phyloP scores from a whole-genome alignment of 2,797 vertebrate genomes.

The Coregonus sp. region DNA sequence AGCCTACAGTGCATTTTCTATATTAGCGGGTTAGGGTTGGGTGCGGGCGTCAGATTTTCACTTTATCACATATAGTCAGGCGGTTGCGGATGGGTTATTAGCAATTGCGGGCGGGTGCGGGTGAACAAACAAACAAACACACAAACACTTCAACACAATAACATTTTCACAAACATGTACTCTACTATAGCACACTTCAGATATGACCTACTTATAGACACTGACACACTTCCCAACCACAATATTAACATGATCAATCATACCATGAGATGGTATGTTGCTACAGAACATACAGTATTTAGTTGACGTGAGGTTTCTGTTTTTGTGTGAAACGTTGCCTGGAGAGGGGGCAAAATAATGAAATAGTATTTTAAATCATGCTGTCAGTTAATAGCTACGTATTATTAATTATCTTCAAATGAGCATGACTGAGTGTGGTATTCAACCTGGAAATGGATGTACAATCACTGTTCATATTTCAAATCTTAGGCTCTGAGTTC shows the following conservation, averaged over 20 bases:
- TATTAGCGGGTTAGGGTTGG: too few species aligned
- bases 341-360: not conserved
- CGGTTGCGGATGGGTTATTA: too few species aligned
- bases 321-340: not conserved
- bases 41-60: too few species aligned
- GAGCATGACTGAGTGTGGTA: conserved; percentile 27
- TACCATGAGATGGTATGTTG: not conserved
- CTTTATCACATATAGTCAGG: too few species aligned
- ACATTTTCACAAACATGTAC: not conserved
- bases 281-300: not conserved
- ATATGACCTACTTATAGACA: not conserved
- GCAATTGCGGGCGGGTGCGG: too few species aligned
- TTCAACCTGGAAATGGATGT: conserved; percentile 42
- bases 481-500: conserved; percentile 15
- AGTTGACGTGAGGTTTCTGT: not conserved
- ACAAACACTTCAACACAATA: not conserved
- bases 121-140: not conserved
- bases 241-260: not conserved
- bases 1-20: too few species aligned
- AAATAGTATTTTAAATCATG: conserved; percentile 7
- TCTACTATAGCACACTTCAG: not conserved
- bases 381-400: conserved; percentile 34
- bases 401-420: conserved; percentile 13
- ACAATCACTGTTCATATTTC: conserved; percentile 31
- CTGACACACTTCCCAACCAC: not conserved